Conservation (phyloP, 2,113 vertebrate genomes). For the Andinoacara biseriatus region DNA sequence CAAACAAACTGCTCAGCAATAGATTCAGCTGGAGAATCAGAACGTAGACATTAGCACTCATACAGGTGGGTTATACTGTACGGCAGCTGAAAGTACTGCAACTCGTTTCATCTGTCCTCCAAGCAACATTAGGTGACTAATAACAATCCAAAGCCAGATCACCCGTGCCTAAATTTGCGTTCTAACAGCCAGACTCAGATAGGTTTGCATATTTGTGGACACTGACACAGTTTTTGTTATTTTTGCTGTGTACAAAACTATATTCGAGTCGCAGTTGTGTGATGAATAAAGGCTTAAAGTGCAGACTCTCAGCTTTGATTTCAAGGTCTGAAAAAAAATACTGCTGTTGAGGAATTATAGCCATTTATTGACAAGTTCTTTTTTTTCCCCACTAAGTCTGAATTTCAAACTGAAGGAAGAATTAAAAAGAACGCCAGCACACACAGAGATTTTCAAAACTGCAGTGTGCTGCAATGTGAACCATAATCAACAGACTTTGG, state of each 20-base stretch:
- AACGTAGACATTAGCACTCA: neutral
- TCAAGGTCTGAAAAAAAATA: no score
- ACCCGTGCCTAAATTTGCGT: neutral
- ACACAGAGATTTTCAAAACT: neutral
- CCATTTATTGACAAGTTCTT: no score
- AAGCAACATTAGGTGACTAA: neutral
- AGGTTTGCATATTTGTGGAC: neutral
- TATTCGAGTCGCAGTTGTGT: neutral
- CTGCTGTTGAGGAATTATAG: no score
- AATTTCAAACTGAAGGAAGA: no score
- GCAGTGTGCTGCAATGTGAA: neutral
- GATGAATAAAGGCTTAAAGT: neutral
- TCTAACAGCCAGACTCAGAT: neutral
- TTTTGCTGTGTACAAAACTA: neutral
- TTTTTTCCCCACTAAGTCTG: no score
- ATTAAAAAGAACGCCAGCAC: no score
- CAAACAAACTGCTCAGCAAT: neutral
- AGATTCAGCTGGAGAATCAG: neutral
- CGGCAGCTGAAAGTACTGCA: neutral
- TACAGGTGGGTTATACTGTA: neutral
- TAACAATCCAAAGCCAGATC: neutral
- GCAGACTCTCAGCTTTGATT: neutral
- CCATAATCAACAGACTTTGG: neutral
- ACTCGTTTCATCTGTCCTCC: neutral
- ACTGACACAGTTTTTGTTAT: neutral